Evolutionary conservation across 2,113 vertebrate genomes (phyloP).

Genomic region (Colius striatus): DNA sequence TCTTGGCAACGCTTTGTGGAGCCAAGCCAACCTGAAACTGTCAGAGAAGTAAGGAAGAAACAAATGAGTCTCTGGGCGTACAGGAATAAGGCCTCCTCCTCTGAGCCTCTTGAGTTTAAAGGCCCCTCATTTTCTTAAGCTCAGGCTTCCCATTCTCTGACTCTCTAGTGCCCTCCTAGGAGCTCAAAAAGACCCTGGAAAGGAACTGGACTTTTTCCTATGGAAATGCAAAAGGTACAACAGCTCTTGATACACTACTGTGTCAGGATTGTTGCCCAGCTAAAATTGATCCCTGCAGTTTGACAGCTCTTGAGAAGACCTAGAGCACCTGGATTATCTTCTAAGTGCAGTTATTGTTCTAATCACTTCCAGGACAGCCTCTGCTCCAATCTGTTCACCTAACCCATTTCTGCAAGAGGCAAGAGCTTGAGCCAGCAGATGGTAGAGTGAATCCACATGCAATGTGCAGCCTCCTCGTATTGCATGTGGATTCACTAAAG

Average conservation of each 20-base stretch:
- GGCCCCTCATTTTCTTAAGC: neutral
- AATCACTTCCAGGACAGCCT: neutral
- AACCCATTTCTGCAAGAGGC: neutral
- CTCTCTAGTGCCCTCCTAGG: neutral
- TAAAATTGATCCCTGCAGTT: neutral
- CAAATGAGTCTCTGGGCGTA: neutral
- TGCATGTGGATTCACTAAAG: neutral
- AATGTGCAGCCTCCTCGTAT: too few relatives aligned
- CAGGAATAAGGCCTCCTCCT: neutral
- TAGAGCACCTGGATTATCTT: neutral
- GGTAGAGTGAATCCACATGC: neutral
- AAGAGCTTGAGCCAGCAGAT: neutral
- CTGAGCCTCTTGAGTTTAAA: neutral
- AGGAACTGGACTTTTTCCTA: neutral
- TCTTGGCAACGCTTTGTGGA: neutral
- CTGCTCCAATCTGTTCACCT: neutral
- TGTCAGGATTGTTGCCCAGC: neutral
- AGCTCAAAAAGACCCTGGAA: neutral
- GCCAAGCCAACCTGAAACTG: neutral
- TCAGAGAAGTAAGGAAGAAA: neutral
- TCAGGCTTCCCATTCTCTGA: neutral
- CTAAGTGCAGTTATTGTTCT: neutral
- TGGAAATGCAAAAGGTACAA: neutral
- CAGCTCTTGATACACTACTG: neutral
- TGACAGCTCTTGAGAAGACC: neutral